Conservation (phyloP, 2,888 invertebrate genomes). For the Heliconius sara region DNA sequence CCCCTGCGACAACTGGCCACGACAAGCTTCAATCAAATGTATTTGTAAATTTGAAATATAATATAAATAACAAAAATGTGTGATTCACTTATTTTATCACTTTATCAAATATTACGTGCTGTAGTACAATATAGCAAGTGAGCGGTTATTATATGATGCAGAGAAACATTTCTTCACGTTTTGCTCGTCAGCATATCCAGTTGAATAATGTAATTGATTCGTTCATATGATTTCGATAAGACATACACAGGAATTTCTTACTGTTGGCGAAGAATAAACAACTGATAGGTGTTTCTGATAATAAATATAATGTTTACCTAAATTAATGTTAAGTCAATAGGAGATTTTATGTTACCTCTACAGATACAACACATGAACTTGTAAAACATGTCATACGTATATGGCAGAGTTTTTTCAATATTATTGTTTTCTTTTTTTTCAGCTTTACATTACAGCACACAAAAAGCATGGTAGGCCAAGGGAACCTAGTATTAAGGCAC, state of each 20-base stretch:
- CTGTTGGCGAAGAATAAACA: background rate
- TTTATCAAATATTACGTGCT: conserved; percentile 40
- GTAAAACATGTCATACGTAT: background rate
- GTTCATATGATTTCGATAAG: conserved; percentile 36
- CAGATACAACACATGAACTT: background rate
- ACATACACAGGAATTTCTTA: conserved; percentile 16
- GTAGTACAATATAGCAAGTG: conserved; percentile 32
- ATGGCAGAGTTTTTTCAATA: too few relatives aligned
- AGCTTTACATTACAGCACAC: too few relatives aligned
- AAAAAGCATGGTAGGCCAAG: too few relatives aligned
- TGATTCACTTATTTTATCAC: conserved; percentile 19
- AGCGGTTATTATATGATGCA: conserved; percentile 40
- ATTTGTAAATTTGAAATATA: background rate
- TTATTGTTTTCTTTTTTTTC: too few relatives aligned
- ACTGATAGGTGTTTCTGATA: background rate
- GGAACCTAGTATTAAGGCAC: too few relatives aligned
- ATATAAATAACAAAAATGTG: conserved; percentile 1
- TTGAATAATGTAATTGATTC: conserved; percentile 33
- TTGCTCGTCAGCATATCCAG: conserved; percentile 52
- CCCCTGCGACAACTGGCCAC: too few relatives aligned
- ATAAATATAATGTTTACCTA: conserved; percentile 5
- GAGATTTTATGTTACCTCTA: conserved; percentile 2
- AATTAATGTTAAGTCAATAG: conserved; percentile 6
- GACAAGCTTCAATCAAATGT: too few relatives aligned
- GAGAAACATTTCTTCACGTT: conserved; percentile 55